A percentile compares a stretch with the other conserved stretches of the same genome.
These are phyloP conservation scores for Caenorhabditis sulstoni DNA, from an alignment of 2,888 invertebrate species.

Conservation along the genomic window DNA sequence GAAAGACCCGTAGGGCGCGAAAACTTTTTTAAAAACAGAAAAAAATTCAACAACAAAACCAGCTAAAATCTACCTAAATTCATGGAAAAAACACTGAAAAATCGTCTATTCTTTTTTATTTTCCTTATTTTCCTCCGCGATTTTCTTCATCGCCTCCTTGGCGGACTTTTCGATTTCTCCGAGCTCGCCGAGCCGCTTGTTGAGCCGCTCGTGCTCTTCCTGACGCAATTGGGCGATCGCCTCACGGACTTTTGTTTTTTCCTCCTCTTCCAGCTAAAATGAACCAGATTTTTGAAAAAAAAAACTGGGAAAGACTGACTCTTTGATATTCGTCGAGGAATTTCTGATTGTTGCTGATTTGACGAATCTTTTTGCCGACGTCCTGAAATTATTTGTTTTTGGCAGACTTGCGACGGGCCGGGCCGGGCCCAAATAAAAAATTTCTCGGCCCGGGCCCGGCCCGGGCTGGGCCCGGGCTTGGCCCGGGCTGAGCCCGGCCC, in stretches of 20 bases:
- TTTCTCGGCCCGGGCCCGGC: too few relatives aligned
- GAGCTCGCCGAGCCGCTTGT: slow-evolving; percentile 67
- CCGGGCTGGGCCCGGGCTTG: too few relatives aligned
- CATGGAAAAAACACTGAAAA: too few relatives aligned
- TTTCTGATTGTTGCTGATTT: slow-evolving; percentile 44
- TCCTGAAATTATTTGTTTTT: too few relatives aligned
- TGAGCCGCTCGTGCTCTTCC: slow-evolving; percentile 68
- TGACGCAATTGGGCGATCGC: slow-evolving; percentile 65
- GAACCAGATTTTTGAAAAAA: neutral
- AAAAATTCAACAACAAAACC: neutral
- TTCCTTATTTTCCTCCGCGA: slow-evolving; percentile 25
- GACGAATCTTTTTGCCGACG: slow-evolving; percentile 34
- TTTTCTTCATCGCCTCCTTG: slow-evolving; percentile 51
- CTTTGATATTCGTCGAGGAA: slow-evolving; percentile 63
- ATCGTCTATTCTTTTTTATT: slow-evolving; percentile 15
- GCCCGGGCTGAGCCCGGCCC: too few relatives aligned
- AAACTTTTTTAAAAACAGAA: slow-evolving; percentile 23
- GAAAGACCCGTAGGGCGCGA: slow-evolving; percentile 31
- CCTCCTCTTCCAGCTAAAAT: slow-evolving; percentile 63
- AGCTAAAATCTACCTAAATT: slow-evolving; percentile 22
- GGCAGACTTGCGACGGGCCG: too few relatives aligned
- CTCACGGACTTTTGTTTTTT: slow-evolving; percentile 65
- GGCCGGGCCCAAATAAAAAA: too few relatives aligned
- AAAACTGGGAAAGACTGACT: slow-evolving; percentile 31
- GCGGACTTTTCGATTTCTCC: slow-evolving; percentile 62